Percentiles rank a stretch among this genome's conserved stretches.
Conservation (phyloP, 2,113 vertebrate genomes). For the Apus apus region DNA sequence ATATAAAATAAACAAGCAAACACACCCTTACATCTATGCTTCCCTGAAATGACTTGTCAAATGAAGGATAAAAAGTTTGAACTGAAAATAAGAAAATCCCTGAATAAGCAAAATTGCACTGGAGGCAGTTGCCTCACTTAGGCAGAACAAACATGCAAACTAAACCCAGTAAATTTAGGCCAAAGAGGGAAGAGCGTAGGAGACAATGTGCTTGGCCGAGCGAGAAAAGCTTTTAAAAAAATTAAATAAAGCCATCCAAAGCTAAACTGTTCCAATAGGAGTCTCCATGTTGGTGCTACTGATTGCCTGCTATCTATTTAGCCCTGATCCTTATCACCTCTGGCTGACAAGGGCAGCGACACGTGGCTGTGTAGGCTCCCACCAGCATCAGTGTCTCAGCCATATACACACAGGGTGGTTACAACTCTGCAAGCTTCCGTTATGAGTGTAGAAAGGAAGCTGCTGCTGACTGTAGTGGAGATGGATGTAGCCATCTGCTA, state of each 20-base stretch:
- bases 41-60: neutral
- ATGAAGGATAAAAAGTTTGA: slow-evolving; percentile 29
- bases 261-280: neutral
- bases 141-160: neutral
- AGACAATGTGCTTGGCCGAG: neutral
- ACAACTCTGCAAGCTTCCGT: neutral
- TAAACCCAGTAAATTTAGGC: neutral
- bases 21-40: neutral
- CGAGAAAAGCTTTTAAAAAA: neutral
- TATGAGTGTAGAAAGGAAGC: neutral
- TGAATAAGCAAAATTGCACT: neutral
- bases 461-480: neutral
- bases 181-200: neutral
- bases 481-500: neutral
- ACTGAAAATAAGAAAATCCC: neutral
- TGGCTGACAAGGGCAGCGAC: fast-evolving
- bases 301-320: neutral
- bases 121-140: neutral
- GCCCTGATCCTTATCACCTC: neutral
- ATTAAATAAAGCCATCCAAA: neutral
- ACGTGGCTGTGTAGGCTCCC: neutral
- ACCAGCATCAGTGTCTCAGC: neutral
- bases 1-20: slow-evolving; percentile 12
- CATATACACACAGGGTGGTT: fast-evolving
- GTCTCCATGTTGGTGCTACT: neutral